Percentiles rank a stretch among this genome's conserved stretches.
Conservation (phyloP, 2,888 invertebrate genomes). For the Stegana nigrithorax region DNA sequence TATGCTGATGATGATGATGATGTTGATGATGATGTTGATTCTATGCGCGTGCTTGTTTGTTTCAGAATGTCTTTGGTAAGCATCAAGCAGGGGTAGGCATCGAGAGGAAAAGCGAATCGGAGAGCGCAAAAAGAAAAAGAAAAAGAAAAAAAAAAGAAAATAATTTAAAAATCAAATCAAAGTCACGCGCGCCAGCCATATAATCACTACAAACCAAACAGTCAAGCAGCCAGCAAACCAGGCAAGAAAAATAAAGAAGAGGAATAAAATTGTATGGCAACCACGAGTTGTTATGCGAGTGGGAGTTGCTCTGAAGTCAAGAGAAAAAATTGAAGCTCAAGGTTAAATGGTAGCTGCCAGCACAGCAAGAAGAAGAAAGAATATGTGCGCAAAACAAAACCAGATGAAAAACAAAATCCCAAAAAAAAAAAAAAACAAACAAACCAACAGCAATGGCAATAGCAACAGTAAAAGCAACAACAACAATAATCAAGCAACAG, state of each 20-base stretch:
- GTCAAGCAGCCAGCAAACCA: background rate
- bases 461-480: conserved; percentile 22
- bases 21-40: background rate
- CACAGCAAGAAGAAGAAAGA: too few relatives aligned
- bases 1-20: too few relatives aligned
- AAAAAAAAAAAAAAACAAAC: too few relatives aligned
- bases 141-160: conserved; percentile 31
- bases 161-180: conserved; percentile 63
- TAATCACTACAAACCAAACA: conserved; percentile 34
- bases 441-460: too few relatives aligned
- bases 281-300: background rate
- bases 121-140: conserved; percentile 9
- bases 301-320: background rate
- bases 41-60: conserved; percentile 3
- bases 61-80: conserved; percentile 23
- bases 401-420: too few relatives aligned
- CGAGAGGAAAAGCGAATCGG: too few relatives aligned
- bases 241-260: background rate
- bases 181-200: conserved; percentile 58
- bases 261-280: background rate
- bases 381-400: too few relatives aligned
- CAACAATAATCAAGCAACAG: conserved; percentile 2
- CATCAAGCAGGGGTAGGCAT: too few relatives aligned
- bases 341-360: too few relatives aligned
- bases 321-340: conserved; percentile 23